Base-by-base conservation (phyloP, 2,797 vertebrate genomes). In the Sebastes matsubarae region DNA sequence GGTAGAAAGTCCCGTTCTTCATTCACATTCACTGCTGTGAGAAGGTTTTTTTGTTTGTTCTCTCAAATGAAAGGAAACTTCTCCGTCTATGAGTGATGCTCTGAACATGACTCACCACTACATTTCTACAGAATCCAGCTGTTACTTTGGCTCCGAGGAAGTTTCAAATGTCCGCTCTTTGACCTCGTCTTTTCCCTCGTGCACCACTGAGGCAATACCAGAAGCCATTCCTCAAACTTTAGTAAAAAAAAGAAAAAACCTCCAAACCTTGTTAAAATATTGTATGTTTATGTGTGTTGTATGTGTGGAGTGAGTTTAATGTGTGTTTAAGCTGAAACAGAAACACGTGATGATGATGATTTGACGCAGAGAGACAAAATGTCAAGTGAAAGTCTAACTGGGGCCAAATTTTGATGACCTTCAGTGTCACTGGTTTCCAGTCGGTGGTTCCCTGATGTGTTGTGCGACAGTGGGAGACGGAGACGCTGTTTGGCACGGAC, bases 381-480 rank as follows among this genome's bases (percentile, higher is more conserved):
- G 75, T 85, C 77, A 85, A 93, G 83, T 82, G 80, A 89, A 87
- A 85, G 65, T 87, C 76, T 27, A 30, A 79, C 63, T 34, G 54
- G 34, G 50, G 77, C 75, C 77, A 87, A 81, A 79, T 32, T 77
- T 4, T 65, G 36, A 58, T 85, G 87, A 92, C 82, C 87, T 83
- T 52, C 20, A 11, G 70, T 86, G 90, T 91, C 90, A 78, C 63
- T 71, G 66, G 77, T 92, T 93, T 92, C 91, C 88, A 91, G 65
- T 52, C 36, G 20, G 57, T 75, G 72, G 81, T 81, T 89, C 81
- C 75, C 82, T 79, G 77, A 76, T 68, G 75, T 70, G 27, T 32
- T 64, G 30, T 78, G 71, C 16, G 54, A 87, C 86, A 85, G 30
- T 42, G 30, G 52, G 72, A 80, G 63, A 85, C 11, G 52, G 65